Base-by-base conservation (phyloP, 2,888 invertebrate genomes). In the Athalia cordata region DNA sequence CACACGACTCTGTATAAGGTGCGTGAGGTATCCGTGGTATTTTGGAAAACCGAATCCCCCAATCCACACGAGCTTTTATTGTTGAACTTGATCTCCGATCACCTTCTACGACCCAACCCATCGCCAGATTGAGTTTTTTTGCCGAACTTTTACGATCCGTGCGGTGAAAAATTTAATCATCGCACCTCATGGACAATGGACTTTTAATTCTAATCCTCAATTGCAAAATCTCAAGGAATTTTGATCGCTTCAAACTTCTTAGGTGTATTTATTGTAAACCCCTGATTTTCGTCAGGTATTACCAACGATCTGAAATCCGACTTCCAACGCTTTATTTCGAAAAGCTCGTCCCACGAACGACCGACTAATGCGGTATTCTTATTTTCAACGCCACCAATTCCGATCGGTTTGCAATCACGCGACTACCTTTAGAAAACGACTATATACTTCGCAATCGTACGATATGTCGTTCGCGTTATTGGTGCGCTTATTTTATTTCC, bases 401-500 rank as follows among this genome's bases (percentile, higher is more conserved):
- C 15, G 52, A 68, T 68, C 52, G 52, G 52, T 43, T 4, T 43
- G 11, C 47, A 11, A 45, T 70, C 13, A 59, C 9, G 57, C 13
- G 7, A n/a, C n/a, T n/a, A n/a, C n/a, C n/a, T 13, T n/a, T 59
- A 55, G 57, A n/a, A 70, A 57, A 6, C 55, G 45, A 4, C 11
- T 43, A n/a, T 55, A 55, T 55, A 68, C 43, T 3, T 43, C 55
- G n/a, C 57, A 9, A 45, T 13, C 11, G 29, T 70, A 15, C 6
- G 55, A 55, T 55, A 70, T 43, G 11, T 70, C 4, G 70, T 29
- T 70, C 70, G 6, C 11, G 59, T 45, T 72, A 72, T 59, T 72
- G 57, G 45, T n/a, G 72, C 59, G 59, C 47, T 59, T 72, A 72
- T 13, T 70, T 8, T 43, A 72, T 59, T 59, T 72, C 57, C 59